Base-by-base conservation (phyloP, 2,888 invertebrate genomes). In the Melangyna quadrimaculata region DNA sequence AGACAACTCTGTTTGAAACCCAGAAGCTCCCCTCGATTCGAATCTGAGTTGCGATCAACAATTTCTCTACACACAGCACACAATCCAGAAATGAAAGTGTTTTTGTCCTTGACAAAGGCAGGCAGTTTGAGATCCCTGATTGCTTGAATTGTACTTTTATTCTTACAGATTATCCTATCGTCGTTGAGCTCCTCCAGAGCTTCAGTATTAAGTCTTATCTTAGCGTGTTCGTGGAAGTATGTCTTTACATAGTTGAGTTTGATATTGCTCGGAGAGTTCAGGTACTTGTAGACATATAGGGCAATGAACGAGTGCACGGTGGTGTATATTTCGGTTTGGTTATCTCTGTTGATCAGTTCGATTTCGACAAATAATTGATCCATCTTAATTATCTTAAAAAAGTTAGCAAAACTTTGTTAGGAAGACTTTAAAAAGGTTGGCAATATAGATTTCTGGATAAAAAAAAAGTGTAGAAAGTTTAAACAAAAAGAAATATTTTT, bases 1-100 rank as follows among this genome's bases (percentile, higher is more conserved):
- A 98, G 93, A 89, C 97, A 97, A 70, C 96, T 94, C 83, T 94
- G 94, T 81, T 97, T 95, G 89, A 97, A 98, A 1, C 97, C 97
- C 14, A 97, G 93, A 51, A 97, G 88, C 61, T 91, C 89, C 0
- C 88, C 88, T 8, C 88, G 75, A 43, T 89, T 88, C 0, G 67
- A 67, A 45, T 92, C 91, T 5, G 87, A 74, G 37, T 91, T 90
- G 0, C 90, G 88, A 88, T 93, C 93, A 7, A 95, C 92, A 8
- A 95, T 92, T 89, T 94, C 94, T 10, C 95, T 91, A 57, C 94
- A 91, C 37, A 96, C 96, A 1, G 96, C 95, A 91, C 97, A 96
- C 8, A 97, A 91, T 0, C 97, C 97, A 9, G 96, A 95, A 67
- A 96, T 94, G 67, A 95, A 94, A 17, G 94, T 94, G 75, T 94